Evolutionary conservation across 2,888 invertebrate genomes (phyloP).

Genomic region (Nephrotoma appendiculata): DNA sequence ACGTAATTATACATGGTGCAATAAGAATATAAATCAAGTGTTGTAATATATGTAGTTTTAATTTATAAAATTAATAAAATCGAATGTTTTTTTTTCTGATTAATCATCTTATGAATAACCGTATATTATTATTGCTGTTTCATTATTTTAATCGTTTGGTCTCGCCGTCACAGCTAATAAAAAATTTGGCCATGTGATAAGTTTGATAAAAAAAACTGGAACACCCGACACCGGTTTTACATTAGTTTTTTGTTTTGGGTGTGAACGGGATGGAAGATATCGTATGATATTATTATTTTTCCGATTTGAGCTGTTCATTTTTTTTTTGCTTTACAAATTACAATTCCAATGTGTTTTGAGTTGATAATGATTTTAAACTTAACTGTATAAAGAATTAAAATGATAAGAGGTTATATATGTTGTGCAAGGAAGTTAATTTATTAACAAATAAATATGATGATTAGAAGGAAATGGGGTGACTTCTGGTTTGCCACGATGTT

Average conservation of each 20-base stretch:
- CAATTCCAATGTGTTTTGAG: background rate
- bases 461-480: background rate
- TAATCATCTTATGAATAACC: background rate
- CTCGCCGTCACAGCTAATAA: background rate
- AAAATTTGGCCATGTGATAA: background rate
- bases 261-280: background rate
- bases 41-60: background rate
- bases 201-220: background rate
- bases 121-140: background rate
- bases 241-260: background rate
- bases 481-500: background rate
- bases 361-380: background rate
- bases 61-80: background rate
- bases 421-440: background rate
- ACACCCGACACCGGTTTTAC: background rate
- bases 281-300: background rate
- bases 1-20: no score
- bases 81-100: background rate
- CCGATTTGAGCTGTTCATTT: background rate
- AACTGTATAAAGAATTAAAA: background rate
- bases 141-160: background rate
- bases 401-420: background rate
- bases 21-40: no score
- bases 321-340: background rate
- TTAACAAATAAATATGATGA: background rate